Evolutionary conservation across 2,113 vertebrate species (phyloP), one percentile per base, ranked within the genome.

Genomic region (Pteronura brasiliensis): DNA sequence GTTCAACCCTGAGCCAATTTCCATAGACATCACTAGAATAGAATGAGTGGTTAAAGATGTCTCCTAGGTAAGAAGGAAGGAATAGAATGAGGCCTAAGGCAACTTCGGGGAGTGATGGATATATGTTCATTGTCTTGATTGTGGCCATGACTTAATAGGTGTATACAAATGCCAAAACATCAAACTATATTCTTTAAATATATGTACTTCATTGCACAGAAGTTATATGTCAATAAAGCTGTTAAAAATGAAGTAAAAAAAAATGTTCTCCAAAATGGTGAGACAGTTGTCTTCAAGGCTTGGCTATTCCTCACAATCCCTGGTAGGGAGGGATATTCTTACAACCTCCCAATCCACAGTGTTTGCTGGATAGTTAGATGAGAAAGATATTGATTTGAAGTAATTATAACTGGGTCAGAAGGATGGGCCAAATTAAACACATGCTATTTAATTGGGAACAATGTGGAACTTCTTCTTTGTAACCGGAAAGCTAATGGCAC

Each of bases 361-460:
- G 4, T 67, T 61, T 90, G 34, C 63, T 36, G 72, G 65, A 67
- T 39, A 34, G 17, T 27, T 61, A 92, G 55, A 79, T 20, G 36
- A 93, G 69, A 92, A 57, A 52, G 49, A 39, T 69, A 27, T 61
- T 67, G 59, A 52, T 74, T 29, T 93, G 83, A 96, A 90, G 42
- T 82, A 31, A 92, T 77, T 76, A 57, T 74, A 81, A 86, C 52
- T 52, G 12, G 8, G 5, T n/a, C 31, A 17, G 25, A 77, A 86
- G 39, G 17, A 63, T 6, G 9, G 23, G 65, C 63, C 93, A 94
- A 85, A 42, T 67, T 34, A 71, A 93, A 87, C 63, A 83, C 63
- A 82, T 57, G 57, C 39, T 86, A 3, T 84, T 95, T 93, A 95
- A 84, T 89, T 36, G 31, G 29, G 79, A 96, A 96, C 61, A 52